Percentiles rank a stretch among this genome's conserved stretches.
Conservation (phyloP, 2,888 invertebrate species). For the Acanthococcus lagerstroemiae region DNA sequence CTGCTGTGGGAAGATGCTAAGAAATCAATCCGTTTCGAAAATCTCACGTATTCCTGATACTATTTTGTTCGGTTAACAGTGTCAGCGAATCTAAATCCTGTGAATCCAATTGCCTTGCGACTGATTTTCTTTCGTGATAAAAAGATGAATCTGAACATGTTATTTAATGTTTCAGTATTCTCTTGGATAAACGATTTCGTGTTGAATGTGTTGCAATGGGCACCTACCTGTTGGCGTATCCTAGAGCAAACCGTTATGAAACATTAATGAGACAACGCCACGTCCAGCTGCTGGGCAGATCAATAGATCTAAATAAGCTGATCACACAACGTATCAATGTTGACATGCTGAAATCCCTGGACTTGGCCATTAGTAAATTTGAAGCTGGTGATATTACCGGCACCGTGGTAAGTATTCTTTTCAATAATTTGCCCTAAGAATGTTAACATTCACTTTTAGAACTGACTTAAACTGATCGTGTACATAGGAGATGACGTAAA, state of each 20-base stretch:
- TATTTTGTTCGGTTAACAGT: no score
- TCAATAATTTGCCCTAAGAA: neutral
- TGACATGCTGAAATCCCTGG: slow-evolving; percentile 88
- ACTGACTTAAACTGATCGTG: neutral
- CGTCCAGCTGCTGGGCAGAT: slow-evolving; percentile 86
- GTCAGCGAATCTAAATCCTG: no score
- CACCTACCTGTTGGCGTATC: slow-evolving; percentile 71
- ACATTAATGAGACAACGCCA: slow-evolving; percentile 89
- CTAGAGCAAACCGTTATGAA: slow-evolving; percentile 86
- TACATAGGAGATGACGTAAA: neutral
- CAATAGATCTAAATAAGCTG: slow-evolving; percentile 86
- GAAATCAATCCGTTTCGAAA: no score
- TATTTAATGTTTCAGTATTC: slow-evolving; percentile 54
- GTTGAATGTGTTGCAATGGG: slow-evolving; percentile 86
- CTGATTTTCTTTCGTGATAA: neutral
- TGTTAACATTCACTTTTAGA: neutral
- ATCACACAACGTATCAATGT: slow-evolving; percentile 93
- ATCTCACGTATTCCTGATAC: no score
- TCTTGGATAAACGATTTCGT: slow-evolving; percentile 93
- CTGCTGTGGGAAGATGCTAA: no score
- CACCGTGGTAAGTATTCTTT: slow-evolving; percentile 60
- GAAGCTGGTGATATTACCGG: slow-evolving; percentile 95
- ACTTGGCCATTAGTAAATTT: slow-evolving; percentile 90
- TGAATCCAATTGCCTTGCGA: no score
- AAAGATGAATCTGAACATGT: neutral